Evolutionary conservation across 2,888 invertebrate species (phyloP).

Genomic region (Hirtodrosophila alboralis): DNA sequence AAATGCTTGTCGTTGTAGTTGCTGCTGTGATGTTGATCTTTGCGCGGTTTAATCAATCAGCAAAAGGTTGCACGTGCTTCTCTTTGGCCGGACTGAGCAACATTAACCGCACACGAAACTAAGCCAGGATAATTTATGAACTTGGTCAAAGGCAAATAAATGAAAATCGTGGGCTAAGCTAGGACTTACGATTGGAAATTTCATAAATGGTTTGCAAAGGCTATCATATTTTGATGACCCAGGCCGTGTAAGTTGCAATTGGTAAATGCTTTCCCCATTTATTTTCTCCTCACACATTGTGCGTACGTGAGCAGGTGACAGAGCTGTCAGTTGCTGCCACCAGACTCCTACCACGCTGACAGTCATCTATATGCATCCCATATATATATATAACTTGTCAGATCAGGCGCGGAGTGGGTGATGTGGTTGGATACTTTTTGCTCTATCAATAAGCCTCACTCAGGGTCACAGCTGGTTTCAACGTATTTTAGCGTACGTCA

Average conservation of each 20-base stretch:
- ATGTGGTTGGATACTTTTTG: conserved; percentile 41
- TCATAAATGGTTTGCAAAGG: conserved; percentile 63
- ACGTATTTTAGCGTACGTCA: conserved; percentile 56
- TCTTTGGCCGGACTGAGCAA: conserved; percentile 6
- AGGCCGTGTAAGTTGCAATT: conserved; percentile 27
- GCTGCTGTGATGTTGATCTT: conserved; percentile 51
- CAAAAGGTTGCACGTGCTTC: conserved; percentile 65
- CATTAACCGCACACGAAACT: conserved; percentile 21
- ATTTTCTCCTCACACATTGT: conserved; percentile 1
- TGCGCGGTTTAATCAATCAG: conserved; percentile 74
- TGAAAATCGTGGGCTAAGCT: conserved; percentile 45
- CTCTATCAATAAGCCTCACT: conserved; percentile 66
- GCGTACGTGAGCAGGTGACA: conserved; percentile 75
- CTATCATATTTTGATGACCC: conserved; percentile 49
- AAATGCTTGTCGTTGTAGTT: conserved; percentile 27
- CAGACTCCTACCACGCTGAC: conserved; percentile 32
- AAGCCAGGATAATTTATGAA: conserved; percentile 61
- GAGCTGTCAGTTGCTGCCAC: conserved; percentile 55
- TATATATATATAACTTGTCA: conserved; percentile 17
- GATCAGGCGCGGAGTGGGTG: conserved; percentile 17
- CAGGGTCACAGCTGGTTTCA: conserved; percentile 54
- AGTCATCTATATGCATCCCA: conserved; percentile 53
- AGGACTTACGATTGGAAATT: conserved; percentile 48
- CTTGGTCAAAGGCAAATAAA: conserved; percentile 52
- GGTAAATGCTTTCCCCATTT: conserved; percentile 23